A percentile compares a stretch with the other conserved stretches of the same genome.
These are phyloP conservation scores for Pangasius djambal DNA, from an alignment of 2,797 vertebrate genomes.

Conservation along the genomic window DNA sequence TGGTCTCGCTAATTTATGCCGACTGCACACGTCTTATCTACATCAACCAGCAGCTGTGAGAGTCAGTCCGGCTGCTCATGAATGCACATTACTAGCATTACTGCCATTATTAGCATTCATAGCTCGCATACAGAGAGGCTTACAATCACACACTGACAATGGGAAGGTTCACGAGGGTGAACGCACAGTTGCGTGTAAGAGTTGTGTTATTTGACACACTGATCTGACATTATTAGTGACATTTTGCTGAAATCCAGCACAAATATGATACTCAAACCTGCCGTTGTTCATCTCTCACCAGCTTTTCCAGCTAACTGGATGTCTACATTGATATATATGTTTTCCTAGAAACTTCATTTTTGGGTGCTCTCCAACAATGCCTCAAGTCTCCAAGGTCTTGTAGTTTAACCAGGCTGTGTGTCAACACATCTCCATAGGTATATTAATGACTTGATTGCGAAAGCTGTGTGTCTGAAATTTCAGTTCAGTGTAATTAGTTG, in stretches of 20 bases:
- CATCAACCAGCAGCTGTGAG: constrained; percentile 29
- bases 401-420: constrained; percentile 41
- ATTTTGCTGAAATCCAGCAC: not conserved
- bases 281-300: constrained; percentile 19
- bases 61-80: constrained; percentile 28
- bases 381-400: constrained; percentile 20
- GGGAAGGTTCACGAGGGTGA: not conserved
- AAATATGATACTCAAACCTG: not conserved
- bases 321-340: constrained; percentile 13
- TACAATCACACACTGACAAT: too few species aligned
- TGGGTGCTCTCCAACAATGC: constrained; percentile 14
- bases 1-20: constrained; percentile 33
- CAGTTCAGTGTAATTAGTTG: constrained; percentile 37
- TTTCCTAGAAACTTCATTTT: not conserved
- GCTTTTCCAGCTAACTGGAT: constrained; percentile 26
- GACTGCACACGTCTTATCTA: constrained; percentile 16
- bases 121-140: not conserved
- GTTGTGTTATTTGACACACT: not conserved
- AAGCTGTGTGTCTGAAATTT: constrained; percentile 27
- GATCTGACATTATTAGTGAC: not conserved
- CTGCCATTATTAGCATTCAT: constrained; percentile 2
- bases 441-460: constrained; percentile 46
- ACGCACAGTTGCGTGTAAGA: not conserved
- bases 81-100: not conserved
- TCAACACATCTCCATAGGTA: constrained; percentile 45